Evolutionary conservation across 2,113 vertebrate genomes (phyloP), one percentile per base, ranked within the genome.

Genomic region (Poecilia latipinna): DNA sequence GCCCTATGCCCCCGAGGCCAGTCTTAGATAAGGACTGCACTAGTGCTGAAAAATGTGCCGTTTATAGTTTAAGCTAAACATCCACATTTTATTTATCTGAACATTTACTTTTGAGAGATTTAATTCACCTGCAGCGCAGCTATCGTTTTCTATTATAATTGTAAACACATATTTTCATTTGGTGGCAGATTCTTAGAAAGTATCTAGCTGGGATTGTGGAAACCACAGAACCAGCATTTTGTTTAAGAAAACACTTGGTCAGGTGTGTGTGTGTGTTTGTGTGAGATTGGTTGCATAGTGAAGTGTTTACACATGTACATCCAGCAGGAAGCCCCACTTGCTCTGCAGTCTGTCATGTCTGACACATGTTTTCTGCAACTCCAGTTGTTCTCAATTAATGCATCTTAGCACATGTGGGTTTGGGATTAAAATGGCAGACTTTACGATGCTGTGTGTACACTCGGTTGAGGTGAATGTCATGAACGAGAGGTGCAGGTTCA

Each of bases 181-280:
- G 61, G 61, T 75, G 54, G 29, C 39, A 54, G 17, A 67, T 68
- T 68, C 1, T 31, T 6, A 22, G 13, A 63, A 68, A 74, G 29
- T 78, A 39, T 73, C 60, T 72, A 62, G 15, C 39, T 6, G 13
- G 26, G 61, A 64, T 81, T 19, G 63, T 15, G 0, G 12, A 74
- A 60, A 60, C 65, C 80, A 68, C 67, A 80, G 75, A 74, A 71
- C 65, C 60, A 68, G 66, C 80, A 77, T 87, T 79, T 74, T 77
- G 67, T 70, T 51, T 15, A 74, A 78, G 61, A 64, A 66, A 71
- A 61, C 65, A 22, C 57, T 70, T 0, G 65, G 54, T 78, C 68
- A 28, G 62, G 69, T 76, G 68, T 70, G n/a, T 54, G 24, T 35
- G 4, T 42, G 37, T 31, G 4, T 28, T 1, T 70, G n/a, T 44